Percentiles rank a stretch among this genome's conserved stretches.
Conservation (phyloP, 2,113 vertebrate genomes). For the Morone chrysops region DNA sequence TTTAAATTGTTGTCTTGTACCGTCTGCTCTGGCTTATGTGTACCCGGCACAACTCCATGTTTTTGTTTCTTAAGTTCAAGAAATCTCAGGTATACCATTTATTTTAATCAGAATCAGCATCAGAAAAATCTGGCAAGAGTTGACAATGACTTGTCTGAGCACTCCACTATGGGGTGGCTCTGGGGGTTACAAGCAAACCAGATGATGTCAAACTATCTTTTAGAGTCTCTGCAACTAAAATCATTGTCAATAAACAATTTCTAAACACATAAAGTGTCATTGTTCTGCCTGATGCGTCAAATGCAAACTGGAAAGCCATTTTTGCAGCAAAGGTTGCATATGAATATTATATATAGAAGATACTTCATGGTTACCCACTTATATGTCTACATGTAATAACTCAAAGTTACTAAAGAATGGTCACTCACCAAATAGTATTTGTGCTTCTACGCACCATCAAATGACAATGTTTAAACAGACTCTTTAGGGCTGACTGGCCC, state of each 20-base stretch:
- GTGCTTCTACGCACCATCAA: neutral
- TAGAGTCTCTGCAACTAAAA: neutral
- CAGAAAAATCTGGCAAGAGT: neutral
- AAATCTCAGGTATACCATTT: neutral
- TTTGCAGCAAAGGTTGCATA: neutral
- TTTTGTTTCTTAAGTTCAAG: no score
- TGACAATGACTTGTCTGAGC: neutral
- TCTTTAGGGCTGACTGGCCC: neutral
- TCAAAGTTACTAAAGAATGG: neutral
- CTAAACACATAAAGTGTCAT: no score
- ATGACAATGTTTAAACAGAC: conserved; percentile 4
- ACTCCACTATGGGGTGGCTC: neutral
- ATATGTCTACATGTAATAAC: neutral
- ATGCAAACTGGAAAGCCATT: neutral
- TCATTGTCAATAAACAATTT: neutral
- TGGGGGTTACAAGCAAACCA: neutral
- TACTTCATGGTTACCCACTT: neutral
- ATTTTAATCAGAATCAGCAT: neutral
- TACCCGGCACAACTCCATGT: no score
- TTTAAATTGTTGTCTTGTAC: no score
- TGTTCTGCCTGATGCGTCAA: neutral
- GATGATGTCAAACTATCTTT: neutral
- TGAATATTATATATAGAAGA: neutral
- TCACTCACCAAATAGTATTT: neutral
- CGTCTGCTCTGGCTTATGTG: no score